Conservation (phyloP, 2,888 invertebrate species). For the Liopterus haemorrhoidalis region DNA sequence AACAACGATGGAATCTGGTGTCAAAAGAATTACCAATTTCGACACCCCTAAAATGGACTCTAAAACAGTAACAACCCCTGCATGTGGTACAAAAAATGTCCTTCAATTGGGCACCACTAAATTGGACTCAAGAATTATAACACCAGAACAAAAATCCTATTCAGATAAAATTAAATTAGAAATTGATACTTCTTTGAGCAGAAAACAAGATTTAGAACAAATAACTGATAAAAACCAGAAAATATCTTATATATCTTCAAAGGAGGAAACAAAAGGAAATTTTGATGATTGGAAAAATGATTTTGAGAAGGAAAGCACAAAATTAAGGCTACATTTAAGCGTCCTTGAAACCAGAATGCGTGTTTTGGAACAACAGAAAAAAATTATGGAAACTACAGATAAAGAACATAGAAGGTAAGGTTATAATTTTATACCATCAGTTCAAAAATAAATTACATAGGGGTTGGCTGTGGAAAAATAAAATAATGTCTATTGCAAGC, state of each 20-base stretch:
- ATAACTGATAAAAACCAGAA: not conserved
- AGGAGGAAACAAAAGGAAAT: slow-evolving; percentile 23
- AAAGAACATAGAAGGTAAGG: slow-evolving; percentile 20
- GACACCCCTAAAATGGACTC: no score
- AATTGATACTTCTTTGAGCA: slow-evolving; percentile 1
- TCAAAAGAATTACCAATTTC: no score
- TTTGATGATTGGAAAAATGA: slow-evolving; percentile 23
- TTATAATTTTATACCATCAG: not conserved
- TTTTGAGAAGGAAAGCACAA: slow-evolving; percentile 25
- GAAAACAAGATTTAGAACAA: slow-evolving; percentile 3
- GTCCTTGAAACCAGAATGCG: slow-evolving; percentile 36
- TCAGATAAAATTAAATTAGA: no score
- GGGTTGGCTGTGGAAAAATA: no score
- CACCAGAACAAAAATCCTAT: no score
- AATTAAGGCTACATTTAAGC: slow-evolving; percentile 33
- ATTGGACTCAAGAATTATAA: no score
- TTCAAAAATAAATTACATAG: no score
- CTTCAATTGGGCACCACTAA: no score
- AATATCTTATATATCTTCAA: not conserved
- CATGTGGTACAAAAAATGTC: no score
- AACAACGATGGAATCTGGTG: no score
- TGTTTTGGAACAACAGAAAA: slow-evolving; percentile 27
- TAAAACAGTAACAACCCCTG: no score
- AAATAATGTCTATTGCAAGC: slow-evolving; percentile 5
- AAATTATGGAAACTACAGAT: slow-evolving; percentile 29